These are phyloP conservation scores for Tinea pellionella DNA, from an alignment of 2,888 invertebrate genomes.

Conservation along the genomic window DNA sequence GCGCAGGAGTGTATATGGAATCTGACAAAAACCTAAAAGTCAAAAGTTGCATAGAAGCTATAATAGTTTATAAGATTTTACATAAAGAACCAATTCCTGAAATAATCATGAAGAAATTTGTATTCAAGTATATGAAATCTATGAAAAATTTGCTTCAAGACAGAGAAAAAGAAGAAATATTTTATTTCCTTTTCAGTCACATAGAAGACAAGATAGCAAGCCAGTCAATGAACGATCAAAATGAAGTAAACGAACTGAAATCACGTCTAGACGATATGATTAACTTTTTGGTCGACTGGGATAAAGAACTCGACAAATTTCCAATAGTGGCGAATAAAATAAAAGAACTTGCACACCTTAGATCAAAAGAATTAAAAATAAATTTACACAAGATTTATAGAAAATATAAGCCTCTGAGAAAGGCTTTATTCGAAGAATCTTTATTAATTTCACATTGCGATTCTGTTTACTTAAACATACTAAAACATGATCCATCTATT, in stretches of 20 bases:
- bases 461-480: constrained; percentile 35
- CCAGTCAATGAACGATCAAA: constrained; percentile 17
- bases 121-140: constrained; percentile 26
- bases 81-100: constrained; percentile 30
- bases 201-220: constrained; percentile 18
- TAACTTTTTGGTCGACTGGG: constrained; percentile 34
- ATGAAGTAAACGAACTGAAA: constrained; percentile 21
- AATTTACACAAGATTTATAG: constrained; percentile 33
- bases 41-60: constrained; percentile 30
- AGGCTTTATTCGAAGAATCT: constrained; percentile 42
- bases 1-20: constrained; percentile 32
- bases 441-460: constrained; percentile 31
- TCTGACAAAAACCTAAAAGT: constrained; percentile 26
- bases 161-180: constrained; percentile 31
- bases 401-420: constrained; percentile 42
- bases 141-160: constrained; percentile 26
- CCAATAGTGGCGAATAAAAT: constrained; percentile 32
- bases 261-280: constrained; percentile 15
- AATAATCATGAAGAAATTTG: constrained; percentile 31
- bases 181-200: constrained; percentile 31
- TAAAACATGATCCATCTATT: constrained; percentile 44
- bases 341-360: constrained; percentile 28
- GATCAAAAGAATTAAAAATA: constrained; percentile 29
- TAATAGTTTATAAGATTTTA: constrained; percentile 32
- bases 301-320: constrained; percentile 32